Evolutionary conservation across 2,797 vertebrate species (phyloP).

Genomic region (Erithacus rubecula): DNA sequence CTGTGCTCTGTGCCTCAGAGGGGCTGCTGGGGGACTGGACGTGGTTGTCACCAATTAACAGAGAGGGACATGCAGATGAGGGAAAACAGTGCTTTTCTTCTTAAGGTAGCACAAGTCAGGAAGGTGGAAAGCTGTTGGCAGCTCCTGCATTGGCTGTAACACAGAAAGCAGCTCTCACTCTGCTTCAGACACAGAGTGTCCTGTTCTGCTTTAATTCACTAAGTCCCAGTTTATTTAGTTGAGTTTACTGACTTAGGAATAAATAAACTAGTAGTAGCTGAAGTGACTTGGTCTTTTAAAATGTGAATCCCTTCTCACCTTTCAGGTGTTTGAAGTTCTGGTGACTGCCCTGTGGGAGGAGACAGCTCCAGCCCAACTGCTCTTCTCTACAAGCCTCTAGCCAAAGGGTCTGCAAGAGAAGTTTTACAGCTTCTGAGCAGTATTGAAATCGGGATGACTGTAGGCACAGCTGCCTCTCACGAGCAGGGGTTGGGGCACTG

Average conservation of each 20-base stretch:
- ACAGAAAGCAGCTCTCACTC: neutral
- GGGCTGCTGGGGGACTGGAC: neutral
- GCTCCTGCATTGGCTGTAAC: neutral
- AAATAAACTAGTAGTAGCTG: neutral
- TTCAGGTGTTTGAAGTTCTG: neutral
- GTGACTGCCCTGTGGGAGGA: neutral
- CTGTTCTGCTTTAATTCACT: neutral
- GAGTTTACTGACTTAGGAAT: neutral
- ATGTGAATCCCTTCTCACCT: neutral
- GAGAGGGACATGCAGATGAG: neutral
- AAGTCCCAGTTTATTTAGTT: neutral
- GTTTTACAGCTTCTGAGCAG: neutral
- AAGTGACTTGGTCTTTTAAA: neutral
- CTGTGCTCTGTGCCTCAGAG: accelerated
- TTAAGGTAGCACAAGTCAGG: neutral
- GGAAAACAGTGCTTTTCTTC: neutral
- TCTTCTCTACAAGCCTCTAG: neutral
- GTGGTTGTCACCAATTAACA: neutral
- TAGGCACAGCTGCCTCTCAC: neutral
- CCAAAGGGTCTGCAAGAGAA: neutral
- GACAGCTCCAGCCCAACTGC: neutral
- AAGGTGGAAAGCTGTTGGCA: neutral
- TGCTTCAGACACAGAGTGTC: neutral
- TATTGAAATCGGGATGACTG: neutral
- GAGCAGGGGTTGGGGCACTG: neutral